Conservation (phyloP, 2,797 vertebrate species). For the Corythornis leucogaster region DNA sequence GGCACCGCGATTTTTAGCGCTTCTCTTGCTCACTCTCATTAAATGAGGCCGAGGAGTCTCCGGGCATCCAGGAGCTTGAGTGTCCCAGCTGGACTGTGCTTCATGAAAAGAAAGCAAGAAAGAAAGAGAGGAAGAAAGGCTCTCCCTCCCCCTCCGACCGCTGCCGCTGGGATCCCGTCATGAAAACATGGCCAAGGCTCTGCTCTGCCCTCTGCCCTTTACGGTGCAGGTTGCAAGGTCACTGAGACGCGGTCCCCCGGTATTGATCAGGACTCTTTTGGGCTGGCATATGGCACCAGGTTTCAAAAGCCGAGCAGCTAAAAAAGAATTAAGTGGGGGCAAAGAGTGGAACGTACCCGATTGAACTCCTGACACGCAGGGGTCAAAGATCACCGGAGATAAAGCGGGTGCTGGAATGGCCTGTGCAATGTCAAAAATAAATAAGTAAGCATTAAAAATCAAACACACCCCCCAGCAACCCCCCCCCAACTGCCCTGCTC, state of each 20-base stretch:
- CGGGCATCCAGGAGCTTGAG: not conserved
- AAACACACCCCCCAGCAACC: not conserved
- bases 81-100: not conserved
- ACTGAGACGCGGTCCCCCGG: not conserved
- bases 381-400: constrained; percentile 57
- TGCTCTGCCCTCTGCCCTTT: constrained; percentile 53
- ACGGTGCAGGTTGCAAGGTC: constrained; percentile 29
- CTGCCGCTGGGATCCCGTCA: not conserved
- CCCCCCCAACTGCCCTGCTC: accelerated
- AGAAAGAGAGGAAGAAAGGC: not conserved
- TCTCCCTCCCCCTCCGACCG: constrained; percentile 43
- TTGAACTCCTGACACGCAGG: constrained; percentile 59
- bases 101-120: constrained; percentile 14
- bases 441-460: constrained; percentile 50
- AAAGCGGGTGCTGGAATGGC: constrained; percentile 28
- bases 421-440: constrained; percentile 31
- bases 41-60: not conserved
- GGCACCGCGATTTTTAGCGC: not conserved
- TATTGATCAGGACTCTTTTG: constrained; percentile 48
- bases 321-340: constrained; percentile 63
- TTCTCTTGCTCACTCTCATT: not conserved
- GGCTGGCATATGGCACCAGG: constrained; percentile 39
- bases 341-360: constrained; percentile 67
- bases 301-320: constrained; percentile 36
- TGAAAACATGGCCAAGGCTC: not conserved